Evolutionary conservation across 2,113 vertebrate species (phyloP).

Genomic region (Strix aluco): DNA sequence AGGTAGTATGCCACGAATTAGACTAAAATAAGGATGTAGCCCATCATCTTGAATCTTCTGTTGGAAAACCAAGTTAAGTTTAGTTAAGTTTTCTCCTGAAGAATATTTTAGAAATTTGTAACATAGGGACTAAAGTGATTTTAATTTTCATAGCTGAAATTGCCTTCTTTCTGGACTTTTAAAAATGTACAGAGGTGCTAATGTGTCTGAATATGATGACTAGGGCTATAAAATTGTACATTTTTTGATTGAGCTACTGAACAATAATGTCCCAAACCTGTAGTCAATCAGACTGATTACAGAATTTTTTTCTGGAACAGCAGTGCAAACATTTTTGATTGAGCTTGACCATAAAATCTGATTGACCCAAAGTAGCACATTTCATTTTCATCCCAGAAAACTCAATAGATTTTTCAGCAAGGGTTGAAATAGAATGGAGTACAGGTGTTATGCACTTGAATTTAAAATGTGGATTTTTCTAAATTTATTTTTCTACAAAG

Average conservation of each 20-base stretch:
- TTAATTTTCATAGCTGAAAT: background rate
- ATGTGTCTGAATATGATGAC: background rate
- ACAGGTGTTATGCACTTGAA: background rate
- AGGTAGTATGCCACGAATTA: background rate
- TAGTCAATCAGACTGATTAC: background rate
- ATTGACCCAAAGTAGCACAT: background rate
- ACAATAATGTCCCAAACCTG: background rate
- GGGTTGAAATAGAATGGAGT: background rate
- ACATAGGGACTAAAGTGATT: background rate
- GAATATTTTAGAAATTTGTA: background rate
- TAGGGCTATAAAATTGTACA: background rate
- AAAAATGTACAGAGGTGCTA: background rate
- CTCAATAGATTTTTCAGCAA: background rate
- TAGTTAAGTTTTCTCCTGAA: background rate
- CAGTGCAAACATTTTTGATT: background rate
- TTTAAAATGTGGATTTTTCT: background rate
- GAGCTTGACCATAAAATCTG: background rate
- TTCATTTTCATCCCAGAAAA: background rate
- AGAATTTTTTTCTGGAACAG: background rate
- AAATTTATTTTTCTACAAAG: background rate
- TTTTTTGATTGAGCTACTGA: background rate
- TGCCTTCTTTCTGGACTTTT: background rate
- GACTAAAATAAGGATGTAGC: background rate
- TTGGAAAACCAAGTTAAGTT: background rate
- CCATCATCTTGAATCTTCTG: background rate